phyloP scores from a whole-genome alignment of 1,140 invertebrate genomes.

The Dufourea novaeangliae region DNA sequence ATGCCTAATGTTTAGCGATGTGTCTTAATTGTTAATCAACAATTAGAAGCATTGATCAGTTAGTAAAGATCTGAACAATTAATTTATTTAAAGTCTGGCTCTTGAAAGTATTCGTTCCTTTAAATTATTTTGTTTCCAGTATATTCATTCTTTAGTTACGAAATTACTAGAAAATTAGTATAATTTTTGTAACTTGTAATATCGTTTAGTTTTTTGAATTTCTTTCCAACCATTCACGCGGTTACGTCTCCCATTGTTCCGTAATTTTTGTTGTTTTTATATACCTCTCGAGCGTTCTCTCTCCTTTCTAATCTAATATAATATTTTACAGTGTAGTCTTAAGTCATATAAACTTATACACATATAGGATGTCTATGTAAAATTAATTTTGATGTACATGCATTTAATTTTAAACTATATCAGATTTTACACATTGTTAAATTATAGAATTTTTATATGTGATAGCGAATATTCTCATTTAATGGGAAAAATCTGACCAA shows the following conservation, averaged over 20 bases:
- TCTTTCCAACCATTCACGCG: not conserved
- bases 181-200: too few species aligned
- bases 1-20: slow-evolving; percentile 73
- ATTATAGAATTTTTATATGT: slow-evolving; percentile 21
- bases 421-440: slow-evolving; percentile 33
- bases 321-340: slow-evolving; percentile 16
- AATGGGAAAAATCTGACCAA: slow-evolving; percentile 30
- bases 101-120: slow-evolving; percentile 68
- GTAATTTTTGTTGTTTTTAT: not conserved
- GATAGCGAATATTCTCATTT: slow-evolving; percentile 32
- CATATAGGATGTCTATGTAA: slow-evolving; percentile 20
- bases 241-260: not conserved
- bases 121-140: slow-evolving; percentile 27
- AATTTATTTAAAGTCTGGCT: slow-evolving; percentile 64
- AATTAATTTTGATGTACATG: slow-evolving; percentile 28
- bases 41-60: slow-evolving; percentile 11
- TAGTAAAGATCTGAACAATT: not conserved
- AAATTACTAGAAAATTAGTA: not conserved
- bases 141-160: not conserved
- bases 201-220: not conserved
- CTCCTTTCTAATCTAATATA: not conserved
- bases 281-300: too few species aligned
- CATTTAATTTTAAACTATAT: slow-evolving; percentile 31
- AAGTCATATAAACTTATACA: slow-evolving; percentile 28
- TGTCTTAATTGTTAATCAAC: slow-evolving; percentile 14